Evolutionary conservation across 2,113 vertebrate genomes (phyloP), one percentile per base, ranked within the genome.

Genomic region (Myocastor coypus): DNA sequence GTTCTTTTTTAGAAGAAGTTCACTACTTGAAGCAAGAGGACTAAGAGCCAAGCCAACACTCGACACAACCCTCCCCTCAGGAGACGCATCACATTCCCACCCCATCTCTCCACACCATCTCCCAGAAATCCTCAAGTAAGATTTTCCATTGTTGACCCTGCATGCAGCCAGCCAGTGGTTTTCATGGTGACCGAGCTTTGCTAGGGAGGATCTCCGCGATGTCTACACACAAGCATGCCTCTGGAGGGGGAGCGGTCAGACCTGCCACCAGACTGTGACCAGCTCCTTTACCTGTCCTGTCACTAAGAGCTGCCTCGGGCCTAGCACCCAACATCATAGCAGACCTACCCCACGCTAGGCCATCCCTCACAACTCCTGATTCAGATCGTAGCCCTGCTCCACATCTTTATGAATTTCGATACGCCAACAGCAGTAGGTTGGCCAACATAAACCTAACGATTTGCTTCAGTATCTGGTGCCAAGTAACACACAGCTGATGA

Each of bases 401-500:
- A 20, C 0, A 20, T 34, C 50, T 82, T 52, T 1, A 17, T 40
- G 69, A 73, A 52, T 46, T 84, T 40, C 85, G 69, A 59, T 63
- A 84, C 4, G 63, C 83, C 91, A 80, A 87, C 80, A 34, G 68
- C 9, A n/a, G 1, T 2, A 34, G 14, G 63, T 64, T 26, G 89
- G 97, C 96, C 97, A 96, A 97, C 69, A 89, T 66, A 94, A 97
- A 96, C 91, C 75, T 30, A 46, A 71, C 32, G 87, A 78, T 94
- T 71, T 78, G 87, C 92, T 86, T 95, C 83, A 77, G 50, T 46
- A n/a, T 87, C 34, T 80, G 66, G 78, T 94, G 96, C 96, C 96
- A 97, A 97, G 95, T 52, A 86, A 90, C 2, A 97, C 85, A 97
- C 96, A 96, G 96, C 96, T 97, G 96, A 97, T 88, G 30, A 68